Evolutionary conservation across 2,888 invertebrate species (phyloP).

Genomic region (Gonocerus acuteangulatus): DNA sequence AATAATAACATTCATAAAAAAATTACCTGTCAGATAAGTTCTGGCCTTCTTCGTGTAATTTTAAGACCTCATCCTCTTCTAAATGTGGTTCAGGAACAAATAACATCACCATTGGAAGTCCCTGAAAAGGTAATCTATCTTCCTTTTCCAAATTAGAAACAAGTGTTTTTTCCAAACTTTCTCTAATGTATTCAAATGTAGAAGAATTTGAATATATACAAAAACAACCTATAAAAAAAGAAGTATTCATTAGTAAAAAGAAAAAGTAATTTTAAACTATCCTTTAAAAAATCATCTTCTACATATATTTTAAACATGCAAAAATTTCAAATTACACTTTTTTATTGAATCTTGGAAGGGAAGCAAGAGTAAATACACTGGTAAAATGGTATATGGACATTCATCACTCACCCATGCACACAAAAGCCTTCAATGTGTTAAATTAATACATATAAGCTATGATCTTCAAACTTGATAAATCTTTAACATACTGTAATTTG

Average conservation of each 20-base stretch:
- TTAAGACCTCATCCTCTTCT: slow-evolving; percentile 76
- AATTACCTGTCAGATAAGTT: slow-evolving; percentile 75
- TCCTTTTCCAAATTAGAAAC: slow-evolving; percentile 83
- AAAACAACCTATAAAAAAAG: slow-evolving; percentile 58
- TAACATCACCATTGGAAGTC: slow-evolving; percentile 81
- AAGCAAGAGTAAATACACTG: too few relatives aligned
- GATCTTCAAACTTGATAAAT: too few relatives aligned
- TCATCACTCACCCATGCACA: too few relatives aligned
- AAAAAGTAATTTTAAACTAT: neutral
- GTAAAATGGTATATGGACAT: too few relatives aligned
- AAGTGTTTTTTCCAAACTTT: slow-evolving; percentile 83
- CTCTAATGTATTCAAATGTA: slow-evolving; percentile 84
- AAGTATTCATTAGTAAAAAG: neutral
- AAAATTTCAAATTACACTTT: too few relatives aligned
- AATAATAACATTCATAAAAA: neutral
- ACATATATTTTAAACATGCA: too few relatives aligned
- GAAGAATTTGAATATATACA: slow-evolving; percentile 86
- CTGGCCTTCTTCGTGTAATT: slow-evolving; percentile 81
- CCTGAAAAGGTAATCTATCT: slow-evolving; percentile 76
- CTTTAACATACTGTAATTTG: too few relatives aligned
- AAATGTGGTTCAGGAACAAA: slow-evolving; percentile 77
- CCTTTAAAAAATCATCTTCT: too few relatives aligned
- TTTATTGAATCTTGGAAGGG: too few relatives aligned
- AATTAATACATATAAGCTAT: too few relatives aligned
- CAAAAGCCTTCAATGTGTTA: too few relatives aligned